These are phyloP conservation scores for Ephestia elutella DNA, from an alignment of 1,140 invertebrate species.

Conservation along the genomic window DNA sequence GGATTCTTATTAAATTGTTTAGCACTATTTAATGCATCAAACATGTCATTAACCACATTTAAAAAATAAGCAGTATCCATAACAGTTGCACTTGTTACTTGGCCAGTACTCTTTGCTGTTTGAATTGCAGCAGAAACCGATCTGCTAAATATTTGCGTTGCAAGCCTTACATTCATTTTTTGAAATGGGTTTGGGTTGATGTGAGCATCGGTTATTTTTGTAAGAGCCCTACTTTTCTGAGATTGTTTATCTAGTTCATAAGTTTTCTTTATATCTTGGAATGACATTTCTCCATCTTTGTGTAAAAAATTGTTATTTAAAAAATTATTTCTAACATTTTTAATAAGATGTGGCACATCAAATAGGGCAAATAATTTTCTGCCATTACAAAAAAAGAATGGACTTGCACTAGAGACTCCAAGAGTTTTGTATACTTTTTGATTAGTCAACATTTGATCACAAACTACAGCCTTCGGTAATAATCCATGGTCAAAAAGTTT, in stretches of 20 bases:
- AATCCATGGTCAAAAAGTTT: constrained; percentile 15
- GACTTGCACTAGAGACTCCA: constrained; percentile 11
- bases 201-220: constrained; percentile 32
- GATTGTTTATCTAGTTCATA: constrained; percentile 22
- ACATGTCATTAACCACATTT: constrained; percentile 25
- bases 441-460: constrained; percentile 17
- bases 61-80: too few relatives aligned
- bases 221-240: constrained; percentile 21
- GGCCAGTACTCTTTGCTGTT: constrained; percentile 24
- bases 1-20: too few relatives aligned
- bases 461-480: constrained; percentile 14
- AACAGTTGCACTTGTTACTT: constrained; percentile 24
- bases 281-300: constrained; percentile 16
- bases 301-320: too few relatives aligned
- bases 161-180: constrained; percentile 38
- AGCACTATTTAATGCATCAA: too few relatives aligned
- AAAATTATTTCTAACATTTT: constrained; percentile 22
- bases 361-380: constrained; percentile 14
- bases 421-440: constrained; percentile 12
- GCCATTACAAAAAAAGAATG: constrained; percentile 17
- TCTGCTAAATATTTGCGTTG: constrained; percentile 33
- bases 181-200: constrained; percentile 35
- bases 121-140: constrained; percentile 26
- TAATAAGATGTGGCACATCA: constrained; percentile 18
- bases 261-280: constrained; percentile 13